Evolutionary conservation across 1,140 invertebrate genomes (phyloP).

Genomic region (Hestina assimilis): DNA sequence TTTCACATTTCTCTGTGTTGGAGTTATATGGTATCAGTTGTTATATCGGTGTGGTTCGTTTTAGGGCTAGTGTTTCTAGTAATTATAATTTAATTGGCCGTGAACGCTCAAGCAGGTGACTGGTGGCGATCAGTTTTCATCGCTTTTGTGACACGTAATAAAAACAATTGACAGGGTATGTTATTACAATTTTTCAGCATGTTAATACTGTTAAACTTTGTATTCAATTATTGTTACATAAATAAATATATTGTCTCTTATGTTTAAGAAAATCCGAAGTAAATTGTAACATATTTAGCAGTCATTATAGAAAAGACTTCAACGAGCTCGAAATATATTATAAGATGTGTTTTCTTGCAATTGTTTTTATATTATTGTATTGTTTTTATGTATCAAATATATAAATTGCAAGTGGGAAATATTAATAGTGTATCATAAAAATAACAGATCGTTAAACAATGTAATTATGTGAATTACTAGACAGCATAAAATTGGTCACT

Average conservation of each 20-base stretch:
- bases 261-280: neutral
- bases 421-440: too few relatives aligned
- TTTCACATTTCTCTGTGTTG: conserved; percentile 65
- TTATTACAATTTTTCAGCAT: neutral
- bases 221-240: neutral
- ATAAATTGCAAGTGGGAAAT: too few relatives aligned
- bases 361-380: neutral
- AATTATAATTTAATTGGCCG: conserved; percentile 58
- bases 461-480: too few relatives aligned
- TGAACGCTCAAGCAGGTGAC: conserved; percentile 48
- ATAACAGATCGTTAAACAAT: too few relatives aligned
- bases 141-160: conserved; percentile 16
- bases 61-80: conserved; percentile 55
- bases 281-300: neutral
- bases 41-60: conserved; percentile 55
- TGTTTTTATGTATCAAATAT: too few relatives aligned
- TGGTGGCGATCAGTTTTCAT: conserved; percentile 17
- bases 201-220: neutral
- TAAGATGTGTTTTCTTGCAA: neutral
- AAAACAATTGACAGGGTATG: conserved; percentile 28
- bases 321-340: neutral
- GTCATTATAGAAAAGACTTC: conserved; percentile 9
- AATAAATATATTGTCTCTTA: neutral
- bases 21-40: conserved; percentile 64
- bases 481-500: too few relatives aligned